Conservation (phyloP, 2,888 invertebrate species). For the Drepanosiphum platanoidis region DNA sequence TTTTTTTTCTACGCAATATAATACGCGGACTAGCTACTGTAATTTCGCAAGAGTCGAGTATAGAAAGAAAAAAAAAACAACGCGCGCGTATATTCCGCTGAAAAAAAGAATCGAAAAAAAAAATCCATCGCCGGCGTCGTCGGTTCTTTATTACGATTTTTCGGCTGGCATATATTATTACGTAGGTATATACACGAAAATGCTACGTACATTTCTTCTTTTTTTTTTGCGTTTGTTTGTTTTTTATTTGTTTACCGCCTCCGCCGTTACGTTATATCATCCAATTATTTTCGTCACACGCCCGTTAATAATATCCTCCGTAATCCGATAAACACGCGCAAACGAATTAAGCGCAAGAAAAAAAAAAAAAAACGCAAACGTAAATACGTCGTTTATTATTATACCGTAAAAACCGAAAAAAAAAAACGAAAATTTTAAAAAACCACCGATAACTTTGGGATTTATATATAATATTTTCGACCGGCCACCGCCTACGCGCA, state of each 20-base stretch:
- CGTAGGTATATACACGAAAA: background rate
- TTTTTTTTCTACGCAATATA: background rate
- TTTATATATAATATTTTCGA: too few relatives aligned
- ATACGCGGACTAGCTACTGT: background rate
- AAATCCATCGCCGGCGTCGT: background rate
- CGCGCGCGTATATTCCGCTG: too few relatives aligned
- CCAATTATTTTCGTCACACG: background rate
- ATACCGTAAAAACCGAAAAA: too few relatives aligned
- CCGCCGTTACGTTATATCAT: background rate
- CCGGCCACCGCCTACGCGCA: too few relatives aligned
- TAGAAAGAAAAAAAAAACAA: too few relatives aligned
- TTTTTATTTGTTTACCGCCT: background rate
- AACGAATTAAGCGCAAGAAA: too few relatives aligned
- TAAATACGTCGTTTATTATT: too few relatives aligned
- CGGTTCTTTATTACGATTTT: background rate
- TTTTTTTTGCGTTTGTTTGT: background rate
- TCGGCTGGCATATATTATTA: constrained; percentile 4
- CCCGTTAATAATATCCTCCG: background rate
- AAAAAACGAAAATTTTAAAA: too few relatives aligned
- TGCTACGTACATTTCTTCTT: background rate
- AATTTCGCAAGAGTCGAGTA: background rate
- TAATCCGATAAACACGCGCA: too few relatives aligned
- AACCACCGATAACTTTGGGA: too few relatives aligned
- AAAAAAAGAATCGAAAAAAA: background rate
- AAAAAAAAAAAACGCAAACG: too few relatives aligned